A percentile compares a stretch with the other conserved stretches of the same genome.
Evolutionary conservation across 2,113 vertebrate genomes (phyloP).

Genomic region (Baryphthengus martii): DNA sequence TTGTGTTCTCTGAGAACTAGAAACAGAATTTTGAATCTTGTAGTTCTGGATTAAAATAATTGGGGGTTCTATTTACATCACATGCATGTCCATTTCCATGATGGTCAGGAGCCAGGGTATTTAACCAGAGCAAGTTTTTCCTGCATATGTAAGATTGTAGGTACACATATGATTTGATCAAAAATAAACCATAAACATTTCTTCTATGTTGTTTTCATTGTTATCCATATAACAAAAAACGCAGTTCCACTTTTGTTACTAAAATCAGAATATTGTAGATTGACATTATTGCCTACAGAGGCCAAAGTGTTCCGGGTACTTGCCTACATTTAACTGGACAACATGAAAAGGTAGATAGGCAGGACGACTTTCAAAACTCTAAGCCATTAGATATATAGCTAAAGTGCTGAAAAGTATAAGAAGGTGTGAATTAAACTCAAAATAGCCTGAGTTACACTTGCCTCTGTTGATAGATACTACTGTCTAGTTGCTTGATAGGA

Average conservation of each 20-base stretch:
- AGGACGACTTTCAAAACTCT: background rate
- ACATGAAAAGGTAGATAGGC: background rate
- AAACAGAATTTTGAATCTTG: background rate
- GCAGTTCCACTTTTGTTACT: background rate
- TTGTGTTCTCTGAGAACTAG: background rate
- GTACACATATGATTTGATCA: background rate
- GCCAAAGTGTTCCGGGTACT: background rate
- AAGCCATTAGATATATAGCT: background rate
- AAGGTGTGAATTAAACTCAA: background rate
- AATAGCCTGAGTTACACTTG: background rate
- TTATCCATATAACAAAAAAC: background rate
- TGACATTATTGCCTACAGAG: background rate
- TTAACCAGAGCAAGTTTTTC: background rate
- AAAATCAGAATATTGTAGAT: background rate
- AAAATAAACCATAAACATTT: background rate
- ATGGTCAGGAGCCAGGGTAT: background rate
- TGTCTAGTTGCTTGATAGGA: background rate
- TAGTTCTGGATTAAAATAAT: background rate
- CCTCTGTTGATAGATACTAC: background rate
- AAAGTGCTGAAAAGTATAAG: background rate
- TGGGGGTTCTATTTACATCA: background rate
- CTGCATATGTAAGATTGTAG: background rate
- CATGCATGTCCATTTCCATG: background rate
- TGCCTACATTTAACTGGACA: background rate
- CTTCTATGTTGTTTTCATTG: background rate